Base-by-base conservation (phyloP, 1,140 invertebrate genomes). In the Drosophila mauritiana region DNA sequence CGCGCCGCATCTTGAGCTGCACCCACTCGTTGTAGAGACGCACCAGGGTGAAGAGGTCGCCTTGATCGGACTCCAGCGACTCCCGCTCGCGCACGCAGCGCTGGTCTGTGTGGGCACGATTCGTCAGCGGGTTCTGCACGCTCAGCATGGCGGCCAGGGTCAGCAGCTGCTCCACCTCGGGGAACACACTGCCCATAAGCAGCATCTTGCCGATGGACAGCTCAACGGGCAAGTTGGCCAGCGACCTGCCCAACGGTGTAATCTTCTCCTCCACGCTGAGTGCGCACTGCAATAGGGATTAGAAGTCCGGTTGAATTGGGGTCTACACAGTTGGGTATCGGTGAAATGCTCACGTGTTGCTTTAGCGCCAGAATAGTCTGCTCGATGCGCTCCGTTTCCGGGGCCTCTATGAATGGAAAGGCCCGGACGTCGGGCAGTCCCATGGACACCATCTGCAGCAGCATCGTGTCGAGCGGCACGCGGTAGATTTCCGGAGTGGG, bases 381-480 rank as follows among this genome's bases (percentile, higher is more conserved):
- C 92, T 99, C 98, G 54, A 99, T 95, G 48, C 94, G 96, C 42
- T 97, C 95, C 22, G 94, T 89, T 13, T 95, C 94, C 13, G 99
- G 99, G 25, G 97, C 94, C 93, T 99, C 98, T 42, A 99, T 95
- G 91, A 99, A 99, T 2, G 98, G 98, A 94, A 99, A 99, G 84
- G 96, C 95, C 39, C 97, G 93, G 10, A 97, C 96, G 93, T 99
- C 97, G 48, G 95, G 97, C 27, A 99, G 93, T 0, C 98, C 98
- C 94, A 99, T 96, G 0, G 98, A 95, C 42, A 99, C 96, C 97
- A 99, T 98, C 91, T 99, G 96, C 17, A 99, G 93, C 12, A 99
- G 91, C 8, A 99, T 93, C 0, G 97, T 97, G 86, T 99, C 98
- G 6, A 99, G 93, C 0, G 98, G 97, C 0, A 99, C 98, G 58